Base-by-base conservation (phyloP, 2,113 vertebrate genomes). In the Leptodactylus fuscus region DNA sequence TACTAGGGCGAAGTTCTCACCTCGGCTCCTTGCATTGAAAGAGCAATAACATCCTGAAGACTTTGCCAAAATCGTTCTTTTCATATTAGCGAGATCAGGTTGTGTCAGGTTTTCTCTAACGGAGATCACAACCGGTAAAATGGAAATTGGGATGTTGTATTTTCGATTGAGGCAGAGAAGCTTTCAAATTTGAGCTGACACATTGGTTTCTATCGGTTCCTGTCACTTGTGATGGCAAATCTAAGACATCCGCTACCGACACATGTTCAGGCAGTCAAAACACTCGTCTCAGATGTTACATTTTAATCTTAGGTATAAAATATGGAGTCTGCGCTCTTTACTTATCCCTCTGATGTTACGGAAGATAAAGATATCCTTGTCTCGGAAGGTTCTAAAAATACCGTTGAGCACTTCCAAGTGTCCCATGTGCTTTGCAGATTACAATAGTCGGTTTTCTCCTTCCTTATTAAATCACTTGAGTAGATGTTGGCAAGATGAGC, bases 231-330 rank as follows among this genome's bases (percentile, higher is more conserved):
- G 51, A 55, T 22, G 32, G 44, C 29, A 32, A 44, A 74, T 65
- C 29, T 29, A 74, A 65, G 78, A 38, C 38, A 41, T 88, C 20
- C 10, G 76, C 13, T n/a, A 38, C 41, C 51, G 24, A 60, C 76
- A 60, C 32, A 51, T 79, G 76, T 58, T 34, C 8, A 60, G 34
- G 15, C 32, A 74, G 41, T 44, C n/a, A 44, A 75, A 75, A 75
- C 71, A 75, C 27, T 60, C 51, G 38, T 15, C 51, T n/a, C 75
- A 36, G 36, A 78, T 53, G 8, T 5, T 78, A 53, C 2, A n/a
- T 20, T 51, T 8, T 24, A 36, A 10, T 60, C 34, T 60, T 7
- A 20, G 29, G 29, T n/a, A 36, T 22, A 11, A 78, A 34, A 53
- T 53, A 48, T 13, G 15, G 29, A 55, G 49, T 22, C 34, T 36